A percentile compares a stretch with the other conserved stretches of the same genome.
Conservation (phyloP, 2,888 invertebrate genomes). For the Rapana venosa region DNA sequence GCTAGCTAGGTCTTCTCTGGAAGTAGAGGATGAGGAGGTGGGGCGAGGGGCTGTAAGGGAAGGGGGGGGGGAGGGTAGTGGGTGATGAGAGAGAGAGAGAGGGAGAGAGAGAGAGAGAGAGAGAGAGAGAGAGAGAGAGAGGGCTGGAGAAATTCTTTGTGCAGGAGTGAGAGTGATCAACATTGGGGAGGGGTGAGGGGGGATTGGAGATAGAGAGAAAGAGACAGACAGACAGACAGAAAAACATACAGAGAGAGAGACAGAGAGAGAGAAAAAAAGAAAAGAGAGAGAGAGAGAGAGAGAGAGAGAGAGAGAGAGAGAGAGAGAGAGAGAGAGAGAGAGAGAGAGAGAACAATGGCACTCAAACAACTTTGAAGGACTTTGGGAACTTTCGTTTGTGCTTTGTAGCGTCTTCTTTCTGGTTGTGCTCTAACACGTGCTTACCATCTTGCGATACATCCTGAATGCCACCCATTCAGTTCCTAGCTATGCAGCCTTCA, state of each 20-base stretch:
- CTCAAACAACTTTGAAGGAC: not conserved
- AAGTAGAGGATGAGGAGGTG: too few relatives aligned
- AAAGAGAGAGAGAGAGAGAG: not conserved
- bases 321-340: not conserved
- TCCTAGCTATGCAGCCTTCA: too few relatives aligned
- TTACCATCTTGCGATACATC: too few relatives aligned
- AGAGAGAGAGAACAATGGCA: not conserved
- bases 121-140: not conserved
- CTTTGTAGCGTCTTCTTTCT: too few relatives aligned
- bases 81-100: not conserved
- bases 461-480: too few relatives aligned
- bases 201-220: not conserved
- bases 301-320: not conserved
- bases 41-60: too few relatives aligned
- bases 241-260: not conserved
- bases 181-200: not conserved
- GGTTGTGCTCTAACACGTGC: too few relatives aligned
- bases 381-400: too few relatives aligned
- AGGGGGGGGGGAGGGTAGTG: too few relatives aligned
- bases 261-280: not conserved
- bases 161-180: not conserved
- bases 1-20: too few relatives aligned
- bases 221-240: not conserved
- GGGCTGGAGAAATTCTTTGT: not conserved
- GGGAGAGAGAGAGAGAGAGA: not conserved